These are phyloP conservation scores for Fabriciana adippe DNA, from an alignment of 2,888 invertebrate species.

Conservation along the genomic window DNA sequence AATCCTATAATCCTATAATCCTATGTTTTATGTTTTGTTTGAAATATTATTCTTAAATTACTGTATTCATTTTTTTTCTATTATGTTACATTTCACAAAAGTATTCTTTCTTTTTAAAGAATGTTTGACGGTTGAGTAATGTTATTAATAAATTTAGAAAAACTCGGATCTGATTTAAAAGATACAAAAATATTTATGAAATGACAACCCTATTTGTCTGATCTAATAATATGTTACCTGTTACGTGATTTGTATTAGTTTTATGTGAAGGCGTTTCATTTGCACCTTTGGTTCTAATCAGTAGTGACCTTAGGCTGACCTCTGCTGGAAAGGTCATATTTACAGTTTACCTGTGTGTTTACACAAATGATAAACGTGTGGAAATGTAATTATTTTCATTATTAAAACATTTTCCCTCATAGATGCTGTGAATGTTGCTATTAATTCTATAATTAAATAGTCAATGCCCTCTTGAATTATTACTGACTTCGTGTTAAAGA, in stretches of 20 bases:
- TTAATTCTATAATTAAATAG: neutral
- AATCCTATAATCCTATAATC: neutral
- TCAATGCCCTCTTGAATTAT: too few relatives aligned
- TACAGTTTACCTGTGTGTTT: slow-evolving; percentile 26
- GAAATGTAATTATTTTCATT: neutral
- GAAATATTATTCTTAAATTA: too few relatives aligned
- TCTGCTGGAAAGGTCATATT: slow-evolving; percentile 50
- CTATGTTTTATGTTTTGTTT: too few relatives aligned
- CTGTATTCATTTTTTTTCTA: too few relatives aligned
- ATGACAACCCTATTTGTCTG: neutral
- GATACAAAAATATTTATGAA: neutral
- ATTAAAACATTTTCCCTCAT: neutral
- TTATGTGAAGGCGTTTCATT: slow-evolving; percentile 42
- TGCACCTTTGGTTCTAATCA: slow-evolving; percentile 48
- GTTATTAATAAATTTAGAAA: neutral
- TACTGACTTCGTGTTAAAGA: too few relatives aligned
- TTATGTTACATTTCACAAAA: too few relatives aligned
- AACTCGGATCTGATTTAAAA: too few relatives aligned
- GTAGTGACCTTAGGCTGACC: slow-evolving; percentile 60
- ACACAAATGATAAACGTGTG: neutral
- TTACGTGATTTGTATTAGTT: slow-evolving; percentile 30
- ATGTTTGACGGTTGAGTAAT: neutral
- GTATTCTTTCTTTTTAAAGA: too few relatives aligned
- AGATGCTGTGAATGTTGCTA: neutral
- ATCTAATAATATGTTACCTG: slow-evolving; percentile 16